Evolutionary conservation across 2,797 vertebrate species (phyloP), one percentile per base, ranked within the genome.

Genomic region (Trachurus trachurus): DNA sequence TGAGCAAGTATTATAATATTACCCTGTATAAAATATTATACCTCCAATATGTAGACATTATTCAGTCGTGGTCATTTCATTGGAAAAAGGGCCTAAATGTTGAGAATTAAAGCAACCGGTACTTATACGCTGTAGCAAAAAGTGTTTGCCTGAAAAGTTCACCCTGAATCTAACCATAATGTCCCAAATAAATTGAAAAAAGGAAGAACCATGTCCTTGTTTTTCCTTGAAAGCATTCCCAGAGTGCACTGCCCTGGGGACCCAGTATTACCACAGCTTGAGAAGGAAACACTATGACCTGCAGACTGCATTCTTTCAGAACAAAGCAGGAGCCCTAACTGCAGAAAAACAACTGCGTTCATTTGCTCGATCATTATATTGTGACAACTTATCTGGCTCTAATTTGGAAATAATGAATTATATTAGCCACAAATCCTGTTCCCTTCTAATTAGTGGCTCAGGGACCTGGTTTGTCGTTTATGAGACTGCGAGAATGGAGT

Each of bases 361-460:
- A 87, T 91, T 84, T 89, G 85, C 78, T 58, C 74, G 82, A 92
- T 92, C 81, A 87, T 88, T 90, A 87, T 78, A 88, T 92, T 93
- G 86, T 91, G 90, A 93, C 90, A 90, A 88, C 83, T 90, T 89
- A 87, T 92, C 85, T 87, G 81, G 15, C 70, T 87, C 72, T 92
- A 91, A 93, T 93, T 92, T 88, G 83, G 79, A 92, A 91, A 91
- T 93, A 93, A 93, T 92, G 82, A 93, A 91, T 92, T 91, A 85
- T 91, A 94, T 93, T 93, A 92, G 91, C 87, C 40, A 68, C 83
- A 89, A 92, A 92, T 89, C 78, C 85, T 93, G 90, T 91, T 92
- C 78, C 70, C 58, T 84, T 88, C 89, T 93, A 93, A 94, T 94
- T 90, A 92, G 92, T 77, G 84, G 91, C 90, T 87, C 63, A 89